Percentiles rank a stretch among this genome's conserved stretches.
Evolutionary conservation across 2,113 vertebrate species (phyloP).

Genomic region (Vidua chalybeata): DNA sequence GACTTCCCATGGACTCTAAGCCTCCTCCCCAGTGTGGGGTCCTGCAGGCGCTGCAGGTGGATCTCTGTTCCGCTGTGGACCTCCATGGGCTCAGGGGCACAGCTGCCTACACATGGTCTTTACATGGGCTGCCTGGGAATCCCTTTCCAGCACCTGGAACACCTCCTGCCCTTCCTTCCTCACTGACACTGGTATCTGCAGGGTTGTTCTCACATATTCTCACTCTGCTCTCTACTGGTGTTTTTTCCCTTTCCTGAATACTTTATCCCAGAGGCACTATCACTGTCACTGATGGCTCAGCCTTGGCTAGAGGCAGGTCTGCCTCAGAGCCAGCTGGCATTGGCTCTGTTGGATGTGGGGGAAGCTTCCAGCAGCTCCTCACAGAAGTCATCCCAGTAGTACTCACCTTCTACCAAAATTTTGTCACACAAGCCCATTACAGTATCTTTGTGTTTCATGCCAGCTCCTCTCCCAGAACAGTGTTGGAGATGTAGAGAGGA

Average conservation of each 20-base stretch:
- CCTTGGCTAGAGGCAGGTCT: background rate
- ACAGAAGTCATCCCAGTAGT: background rate
- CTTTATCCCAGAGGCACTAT: background rate
- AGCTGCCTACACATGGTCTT: background rate
- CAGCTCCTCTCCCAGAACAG: background rate
- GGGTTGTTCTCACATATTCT: background rate
- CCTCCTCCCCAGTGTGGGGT: background rate
- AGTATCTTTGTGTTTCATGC: background rate
- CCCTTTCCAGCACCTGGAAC: background rate
- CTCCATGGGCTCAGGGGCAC: background rate
- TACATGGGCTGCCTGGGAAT: accelerated
- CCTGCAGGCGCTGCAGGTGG: background rate
- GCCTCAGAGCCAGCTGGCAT: background rate
- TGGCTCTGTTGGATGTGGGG: background rate
- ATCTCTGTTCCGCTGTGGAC: background rate
- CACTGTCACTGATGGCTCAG: background rate
- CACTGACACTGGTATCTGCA: background rate
- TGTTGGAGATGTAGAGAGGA: background rate
- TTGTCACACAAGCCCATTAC: background rate
- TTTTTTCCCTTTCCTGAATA: background rate
- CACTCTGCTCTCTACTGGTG: background rate
- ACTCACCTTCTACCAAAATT: background rate
- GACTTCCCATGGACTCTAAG: background rate
- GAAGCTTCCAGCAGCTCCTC: background rate
- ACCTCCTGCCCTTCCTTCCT: background rate